A percentile compares a stretch with the other conserved stretches of the same genome.
These are phyloP conservation scores for Gerris lacustris DNA, from an alignment of 2,888 invertebrate species.

Conservation along the genomic window DNA sequence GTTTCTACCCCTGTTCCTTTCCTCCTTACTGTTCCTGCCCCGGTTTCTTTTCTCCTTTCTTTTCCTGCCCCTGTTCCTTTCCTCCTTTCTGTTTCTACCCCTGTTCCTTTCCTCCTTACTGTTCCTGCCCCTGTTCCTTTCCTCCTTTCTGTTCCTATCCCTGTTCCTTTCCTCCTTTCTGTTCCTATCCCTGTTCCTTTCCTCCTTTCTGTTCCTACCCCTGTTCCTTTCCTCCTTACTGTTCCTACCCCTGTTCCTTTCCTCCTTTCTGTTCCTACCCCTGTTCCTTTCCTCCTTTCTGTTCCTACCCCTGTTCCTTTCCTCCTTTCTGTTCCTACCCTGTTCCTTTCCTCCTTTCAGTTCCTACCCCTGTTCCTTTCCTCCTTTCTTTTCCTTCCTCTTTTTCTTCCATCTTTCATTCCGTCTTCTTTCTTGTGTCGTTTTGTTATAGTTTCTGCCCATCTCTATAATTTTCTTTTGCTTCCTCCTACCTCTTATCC, in stretches of 20 bases:
- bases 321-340: neutral
- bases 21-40: too few species aligned
- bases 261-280: neutral
- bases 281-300: neutral
- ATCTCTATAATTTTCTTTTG: slow-evolving; percentile 3
- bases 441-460: neutral
- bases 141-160: neutral
- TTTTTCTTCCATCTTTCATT: too few species aligned
- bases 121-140: too few species aligned
- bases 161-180: neutral
- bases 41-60: too few species aligned
- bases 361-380: too few species aligned
- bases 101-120: too few species aligned
- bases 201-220: too few species aligned
- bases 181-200: neutral
- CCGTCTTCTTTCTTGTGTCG: neutral
- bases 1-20: too few species aligned
- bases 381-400: neutral
- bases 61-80: too few species aligned
- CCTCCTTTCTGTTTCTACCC: too few species aligned
- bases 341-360: neutral
- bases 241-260: neutral
- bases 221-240: slow-evolving; percentile 5
- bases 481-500: slow-evolving; percentile 13
- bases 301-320: neutral